Base-by-base conservation (phyloP, 2,888 invertebrate species). In the Netelia inedita region DNA sequence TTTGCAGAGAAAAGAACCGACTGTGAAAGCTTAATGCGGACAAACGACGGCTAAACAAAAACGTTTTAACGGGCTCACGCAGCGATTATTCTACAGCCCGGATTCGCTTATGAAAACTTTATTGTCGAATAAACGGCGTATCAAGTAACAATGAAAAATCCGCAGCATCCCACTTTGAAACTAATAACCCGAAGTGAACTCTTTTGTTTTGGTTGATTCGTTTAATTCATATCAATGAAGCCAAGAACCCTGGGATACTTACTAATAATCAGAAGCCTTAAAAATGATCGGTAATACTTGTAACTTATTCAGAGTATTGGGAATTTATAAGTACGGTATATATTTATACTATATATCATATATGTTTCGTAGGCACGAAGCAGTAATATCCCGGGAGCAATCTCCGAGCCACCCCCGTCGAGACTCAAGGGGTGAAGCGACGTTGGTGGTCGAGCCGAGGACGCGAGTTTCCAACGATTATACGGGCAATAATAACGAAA, bases 361-460 rank as follows among this genome's bases (percentile, higher is more conserved):
- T 28, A 10, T 53, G 28, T 53, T 55, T 61, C 59, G 63, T 46
- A 57, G 61, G 57, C 68, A 68, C 59, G 78, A 79, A 66, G 79
- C 79, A 79, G 74, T 83, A 83, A 83, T 79, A 74, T 74, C 63
- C 69, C 69, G 28, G 79, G 61, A 83, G 79, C 79, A 79, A 79
- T 79, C 74, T 78, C 72, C 68, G 69, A 79, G 69, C 66, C 79
- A 14, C 11, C 11, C 10, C 59, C 50, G 19, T 73, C 59, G 71
- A 76, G 65, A 72, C 43, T 71, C 28, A 53, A 53, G 41, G 72
- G 53, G n/a, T 35, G 55, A 50, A 28, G 71, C 79, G 53, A 65
- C 50, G 82, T 63, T 50, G 61, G 69, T 23, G 43, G 46, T 76
- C 68, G 41, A 53, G 65, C 71, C 83, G 79, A 83, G 83, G 83